Conservation (phyloP, 2,113 vertebrate genomes). For the Galemys pyrenaicus region DNA sequence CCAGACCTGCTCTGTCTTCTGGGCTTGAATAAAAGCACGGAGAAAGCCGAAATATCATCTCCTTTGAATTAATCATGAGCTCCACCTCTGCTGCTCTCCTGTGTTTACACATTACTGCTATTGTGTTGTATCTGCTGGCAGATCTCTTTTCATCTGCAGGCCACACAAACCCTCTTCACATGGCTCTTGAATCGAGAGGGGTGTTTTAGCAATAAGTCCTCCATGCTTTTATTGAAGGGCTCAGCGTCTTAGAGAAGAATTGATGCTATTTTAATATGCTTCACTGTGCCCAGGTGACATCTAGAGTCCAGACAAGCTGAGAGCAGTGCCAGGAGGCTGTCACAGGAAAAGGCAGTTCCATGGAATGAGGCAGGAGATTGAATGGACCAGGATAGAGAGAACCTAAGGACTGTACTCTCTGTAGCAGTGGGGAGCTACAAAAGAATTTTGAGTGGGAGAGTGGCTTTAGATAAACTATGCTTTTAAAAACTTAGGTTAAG, state of each 20-base stretch:
- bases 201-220: background rate
- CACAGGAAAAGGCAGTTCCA: background rate
- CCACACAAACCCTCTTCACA: slow-evolving; percentile 66
- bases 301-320: background rate
- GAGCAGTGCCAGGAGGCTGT: background rate
- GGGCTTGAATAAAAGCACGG: slow-evolving; percentile 47
- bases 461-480: background rate
- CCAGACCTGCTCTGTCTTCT: slow-evolving; percentile 59
- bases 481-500: background rate
- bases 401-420: background rate
- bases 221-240: background rate
- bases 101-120: slow-evolving; percentile 77
- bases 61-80: slow-evolving; percentile 79
- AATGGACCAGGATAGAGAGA: no score
- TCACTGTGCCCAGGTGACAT: background rate
- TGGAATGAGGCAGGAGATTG: background rate
- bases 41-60: slow-evolving; percentile 71
- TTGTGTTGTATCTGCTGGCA: slow-evolving; percentile 73
- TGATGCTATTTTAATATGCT: background rate
- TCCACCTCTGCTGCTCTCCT: slow-evolving; percentile 70
- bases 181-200: background rate
- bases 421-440: background rate
- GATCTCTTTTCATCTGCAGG: slow-evolving; percentile 77
- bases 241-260: background rate
- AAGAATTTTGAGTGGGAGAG: slow-evolving; percentile 9